Evolutionary conservation across 2,888 invertebrate species (phyloP).

Genomic region (Scaptomyza parva): DNA sequence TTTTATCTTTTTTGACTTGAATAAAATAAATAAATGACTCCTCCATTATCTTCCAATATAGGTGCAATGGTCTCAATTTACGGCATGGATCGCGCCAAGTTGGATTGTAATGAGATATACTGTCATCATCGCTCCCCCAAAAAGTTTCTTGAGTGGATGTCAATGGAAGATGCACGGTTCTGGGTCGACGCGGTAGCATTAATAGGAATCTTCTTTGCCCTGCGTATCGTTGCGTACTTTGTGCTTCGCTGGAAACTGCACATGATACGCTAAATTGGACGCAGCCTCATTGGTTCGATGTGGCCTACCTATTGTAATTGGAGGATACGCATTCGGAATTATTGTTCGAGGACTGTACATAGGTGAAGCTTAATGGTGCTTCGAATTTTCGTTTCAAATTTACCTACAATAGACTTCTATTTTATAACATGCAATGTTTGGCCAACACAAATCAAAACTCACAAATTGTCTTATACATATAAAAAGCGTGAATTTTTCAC

Average conservation of each 20-base stretch:
- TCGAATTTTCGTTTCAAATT: slow-evolving; percentile 48
- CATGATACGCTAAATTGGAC: slow-evolving; percentile 84
- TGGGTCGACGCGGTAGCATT: slow-evolving; percentile 95
- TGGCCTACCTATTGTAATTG: slow-evolving; percentile 45
- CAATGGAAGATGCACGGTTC: slow-evolving; percentile 91
- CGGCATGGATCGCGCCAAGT: slow-evolving; percentile 92
- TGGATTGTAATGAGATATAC: slow-evolving; percentile 92
- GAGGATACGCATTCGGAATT: slow-evolving; percentile 37
- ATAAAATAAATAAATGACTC: neutral
- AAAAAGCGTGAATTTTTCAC: slow-evolving; percentile 21
- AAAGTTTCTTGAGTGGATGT: slow-evolving; percentile 93
- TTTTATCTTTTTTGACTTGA: neutral
- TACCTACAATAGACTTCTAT: slow-evolving; percentile 19
- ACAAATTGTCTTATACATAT: slow-evolving; percentile 27
- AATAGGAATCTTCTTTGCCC: slow-evolving; percentile 90
- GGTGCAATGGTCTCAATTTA: slow-evolving; percentile 96
- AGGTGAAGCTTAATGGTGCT: slow-evolving; percentile 46
- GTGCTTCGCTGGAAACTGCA: slow-evolving; percentile 92
- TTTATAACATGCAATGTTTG: slow-evolving; percentile 10
- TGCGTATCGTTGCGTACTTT: slow-evolving; percentile 92
- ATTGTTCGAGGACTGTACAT: slow-evolving; percentile 43
- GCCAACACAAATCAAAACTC: slow-evolving; percentile 29
- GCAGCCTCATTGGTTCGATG: neutral
- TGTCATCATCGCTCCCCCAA: slow-evolving; percentile 93
- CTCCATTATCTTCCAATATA: slow-evolving; percentile 30